Percentiles rank a stretch among this genome's conserved stretches.
Conservation (phyloP, 1,140 invertebrate species). For the Hesperophylax magnus region DNA sequence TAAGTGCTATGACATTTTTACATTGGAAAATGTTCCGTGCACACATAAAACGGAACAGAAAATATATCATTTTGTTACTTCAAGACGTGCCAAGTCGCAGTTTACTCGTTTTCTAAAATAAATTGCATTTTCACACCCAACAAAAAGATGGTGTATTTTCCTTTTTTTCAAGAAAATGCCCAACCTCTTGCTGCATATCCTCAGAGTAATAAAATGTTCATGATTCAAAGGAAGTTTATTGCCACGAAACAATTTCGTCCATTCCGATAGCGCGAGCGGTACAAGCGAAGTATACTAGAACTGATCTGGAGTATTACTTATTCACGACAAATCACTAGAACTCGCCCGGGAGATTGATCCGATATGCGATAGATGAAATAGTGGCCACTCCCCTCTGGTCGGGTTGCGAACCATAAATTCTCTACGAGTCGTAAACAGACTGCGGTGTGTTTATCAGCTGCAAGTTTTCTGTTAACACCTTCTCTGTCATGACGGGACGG, state of each 20-base stretch:
- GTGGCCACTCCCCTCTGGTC: conserved; percentile 38
- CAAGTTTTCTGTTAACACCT: conserved; percentile 28
- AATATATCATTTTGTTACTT: neutral
- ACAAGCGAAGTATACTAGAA: conserved; percentile 8
- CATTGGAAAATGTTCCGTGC: conserved; percentile 7
- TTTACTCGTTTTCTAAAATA: no score
- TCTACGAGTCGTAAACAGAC: conserved; percentile 46
- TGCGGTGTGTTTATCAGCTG: conserved; percentile 41
- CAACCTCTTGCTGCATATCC: neutral
- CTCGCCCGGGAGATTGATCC: conserved; percentile 46
- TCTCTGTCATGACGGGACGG: neutral
- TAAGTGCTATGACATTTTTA: conserved; percentile 27
- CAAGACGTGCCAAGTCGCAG: no score
- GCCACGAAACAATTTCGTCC: conserved; percentile 12
- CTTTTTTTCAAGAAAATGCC: no score
- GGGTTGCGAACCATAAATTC: conserved; percentile 38
- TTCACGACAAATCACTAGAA: conserved; percentile 48
- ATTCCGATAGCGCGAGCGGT: neutral
- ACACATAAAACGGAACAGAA: neutral
- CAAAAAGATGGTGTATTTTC: no score
- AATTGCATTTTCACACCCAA: no score
- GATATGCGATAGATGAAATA: conserved; percentile 51
- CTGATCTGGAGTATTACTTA: conserved; percentile 44
- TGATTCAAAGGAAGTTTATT: conserved; percentile 4
- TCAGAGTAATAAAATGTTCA: conserved; percentile 13